phyloP scores from a whole-genome alignment of 2,797 vertebrate species.

The Psittacula echo region DNA sequence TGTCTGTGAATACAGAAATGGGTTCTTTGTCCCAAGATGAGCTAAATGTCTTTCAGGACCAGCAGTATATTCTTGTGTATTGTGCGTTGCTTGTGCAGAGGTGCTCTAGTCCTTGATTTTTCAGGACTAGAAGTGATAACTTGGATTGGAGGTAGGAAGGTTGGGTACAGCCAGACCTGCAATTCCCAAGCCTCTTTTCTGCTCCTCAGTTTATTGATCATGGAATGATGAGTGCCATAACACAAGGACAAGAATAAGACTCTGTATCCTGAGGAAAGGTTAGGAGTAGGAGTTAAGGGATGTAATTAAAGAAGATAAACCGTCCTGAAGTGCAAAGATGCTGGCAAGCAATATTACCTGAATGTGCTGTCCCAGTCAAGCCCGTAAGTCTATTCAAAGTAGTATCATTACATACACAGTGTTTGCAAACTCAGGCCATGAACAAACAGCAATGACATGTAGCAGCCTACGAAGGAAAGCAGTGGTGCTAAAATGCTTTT shows the following conservation, averaged over 20 bases:
- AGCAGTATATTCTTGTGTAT: background rate
- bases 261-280: background rate
- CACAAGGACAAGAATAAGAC: background rate
- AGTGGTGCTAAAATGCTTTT: constrained; percentile 45
- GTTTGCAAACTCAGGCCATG: background rate
- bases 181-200: background rate
- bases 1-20: background rate
- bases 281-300: background rate
- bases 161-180: background rate
- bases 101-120: background rate
- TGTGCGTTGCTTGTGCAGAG: background rate
- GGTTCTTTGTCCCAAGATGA: background rate
- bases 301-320: background rate
- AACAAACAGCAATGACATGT: constrained; percentile 44
- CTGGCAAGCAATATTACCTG: background rate
- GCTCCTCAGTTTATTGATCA: background rate
- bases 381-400: background rate
- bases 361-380: background rate
- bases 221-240: background rate
- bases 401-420: background rate
- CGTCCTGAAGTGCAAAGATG: background rate
- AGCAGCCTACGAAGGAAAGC: constrained; percentile 47
- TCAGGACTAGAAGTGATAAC: background rate
- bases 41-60: background rate
- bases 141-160: background rate